Evolutionary conservation across 1,140 invertebrate species (phyloP).

Genomic region (Panagrolaimus sp.): DNA sequence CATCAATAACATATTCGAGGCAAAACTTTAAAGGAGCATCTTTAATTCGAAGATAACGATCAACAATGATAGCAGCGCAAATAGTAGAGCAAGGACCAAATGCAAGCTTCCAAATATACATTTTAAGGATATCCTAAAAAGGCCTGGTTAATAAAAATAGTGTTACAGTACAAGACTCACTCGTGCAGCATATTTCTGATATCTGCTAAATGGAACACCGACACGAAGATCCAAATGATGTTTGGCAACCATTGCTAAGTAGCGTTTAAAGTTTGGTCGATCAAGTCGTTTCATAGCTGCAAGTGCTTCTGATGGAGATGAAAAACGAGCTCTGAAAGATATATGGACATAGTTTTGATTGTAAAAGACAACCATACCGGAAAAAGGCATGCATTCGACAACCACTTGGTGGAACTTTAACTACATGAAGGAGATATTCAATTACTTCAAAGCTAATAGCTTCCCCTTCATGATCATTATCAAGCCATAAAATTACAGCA

Average conservation of each 20-base stretch:
- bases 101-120: too few relatives aligned
- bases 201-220: not conserved
- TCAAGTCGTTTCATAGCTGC: not conserved
- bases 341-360: too few relatives aligned
- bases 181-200: not conserved
- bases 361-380: not conserved
- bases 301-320: not conserved
- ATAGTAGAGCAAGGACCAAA: too few relatives aligned
- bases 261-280: not conserved
- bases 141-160: too few relatives aligned
- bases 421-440: not conserved
- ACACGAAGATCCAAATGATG: not conserved
- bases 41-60: too few relatives aligned
- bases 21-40: too few relatives aligned
- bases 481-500: not conserved
- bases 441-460: not conserved
- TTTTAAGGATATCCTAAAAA: too few relatives aligned
- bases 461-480: constrained; percentile 5
- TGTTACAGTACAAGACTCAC: not conserved
- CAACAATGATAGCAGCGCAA: too few relatives aligned
- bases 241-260: not conserved
- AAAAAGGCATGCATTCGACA: not conserved
- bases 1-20: too few relatives aligned
- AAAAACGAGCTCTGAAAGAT: not conserved
- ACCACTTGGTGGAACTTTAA: not conserved